phyloP scores from a whole-genome alignment of 2,113 vertebrate species.

The Catharus minimus region DNA sequence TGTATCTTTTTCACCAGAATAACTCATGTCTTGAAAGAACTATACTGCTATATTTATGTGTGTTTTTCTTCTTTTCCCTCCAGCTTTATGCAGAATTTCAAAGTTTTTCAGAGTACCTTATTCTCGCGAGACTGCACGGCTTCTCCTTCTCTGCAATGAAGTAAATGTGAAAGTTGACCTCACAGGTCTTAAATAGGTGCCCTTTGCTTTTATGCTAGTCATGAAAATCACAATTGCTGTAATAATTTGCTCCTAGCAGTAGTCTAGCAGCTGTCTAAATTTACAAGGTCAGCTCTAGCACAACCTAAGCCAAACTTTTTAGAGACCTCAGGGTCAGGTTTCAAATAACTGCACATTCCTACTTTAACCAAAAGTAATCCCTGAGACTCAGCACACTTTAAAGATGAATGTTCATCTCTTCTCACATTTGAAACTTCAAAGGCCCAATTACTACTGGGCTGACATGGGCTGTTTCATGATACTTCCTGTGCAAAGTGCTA shows the following conservation, averaged over 20 bases:
- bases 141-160: slow-evolving; percentile 29
- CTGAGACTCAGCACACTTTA: slow-evolving; percentile 61
- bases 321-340: slow-evolving; percentile 75
- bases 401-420: slow-evolving; percentile 75
- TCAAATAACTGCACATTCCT: slow-evolving; percentile 78
- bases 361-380: slow-evolving; percentile 75
- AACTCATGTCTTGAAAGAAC: neutral
- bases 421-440: slow-evolving; percentile 77
- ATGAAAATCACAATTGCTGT: slow-evolving; percentile 65
- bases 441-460: slow-evolving; percentile 59
- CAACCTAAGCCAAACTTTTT: slow-evolving; percentile 66
- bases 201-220: slow-evolving; percentile 58
- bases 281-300: slow-evolving; percentile 74
- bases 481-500: slow-evolving; percentile 68
- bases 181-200: slow-evolving; percentile 35
- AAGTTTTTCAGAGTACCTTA: neutral
- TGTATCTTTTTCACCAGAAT: neutral
- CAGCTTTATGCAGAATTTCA: neutral
- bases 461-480: slow-evolving; percentile 66
- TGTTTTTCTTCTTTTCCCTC: neutral
- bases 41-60: neutral
- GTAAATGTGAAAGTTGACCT: slow-evolving; percentile 56
- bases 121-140: neutral
- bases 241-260: slow-evolving; percentile 72
- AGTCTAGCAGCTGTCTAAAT: slow-evolving; percentile 78